Evolutionary conservation across 2,888 invertebrate genomes (phyloP).

Genomic region (Pseudococcus viburni): DNA sequence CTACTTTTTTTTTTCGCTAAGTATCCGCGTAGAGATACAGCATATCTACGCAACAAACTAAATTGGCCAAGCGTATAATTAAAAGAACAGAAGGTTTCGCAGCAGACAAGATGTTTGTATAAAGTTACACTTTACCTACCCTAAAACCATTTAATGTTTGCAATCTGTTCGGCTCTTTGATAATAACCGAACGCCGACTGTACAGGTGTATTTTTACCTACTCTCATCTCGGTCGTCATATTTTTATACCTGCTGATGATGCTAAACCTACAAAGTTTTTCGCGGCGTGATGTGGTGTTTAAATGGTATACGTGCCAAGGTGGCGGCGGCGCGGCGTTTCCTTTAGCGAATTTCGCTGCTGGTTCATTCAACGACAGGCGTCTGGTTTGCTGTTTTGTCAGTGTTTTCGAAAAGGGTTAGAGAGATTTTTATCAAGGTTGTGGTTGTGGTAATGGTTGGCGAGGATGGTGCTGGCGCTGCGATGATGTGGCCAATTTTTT

Average conservation of each 20-base stretch:
- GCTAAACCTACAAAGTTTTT: constrained; percentile 19
- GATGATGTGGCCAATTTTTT: too few relatives aligned
- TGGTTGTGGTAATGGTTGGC: too few relatives aligned
- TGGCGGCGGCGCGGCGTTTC: too few relatives aligned
- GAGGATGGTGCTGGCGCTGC: too few relatives aligned
- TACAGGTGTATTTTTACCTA: constrained; percentile 38
- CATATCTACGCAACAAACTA: not conserved
- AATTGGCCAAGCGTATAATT: constrained; percentile 14
- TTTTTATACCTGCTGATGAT: not conserved
- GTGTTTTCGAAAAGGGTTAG: too few relatives aligned
- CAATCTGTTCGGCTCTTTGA: constrained; percentile 35
- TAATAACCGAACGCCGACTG: constrained; percentile 26
- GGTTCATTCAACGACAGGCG: too few relatives aligned
- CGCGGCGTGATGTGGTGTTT: not conserved
- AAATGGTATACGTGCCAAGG: too few relatives aligned
- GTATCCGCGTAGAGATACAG: too few relatives aligned
- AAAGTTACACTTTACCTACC: constrained; percentile 32
- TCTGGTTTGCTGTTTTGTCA: too few relatives aligned
- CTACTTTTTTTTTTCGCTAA: not conserved
- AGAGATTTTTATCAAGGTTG: too few relatives aligned
- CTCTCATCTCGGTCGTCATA: not conserved
- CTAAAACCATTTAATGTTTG: constrained; percentile 43
- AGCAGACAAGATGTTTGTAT: constrained; percentile 37
- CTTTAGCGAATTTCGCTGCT: too few relatives aligned
- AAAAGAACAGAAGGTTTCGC: constrained; percentile 26